phyloP scores from a whole-genome alignment of 2,888 invertebrate genomes.

The Archips crataeganus region DNA sequence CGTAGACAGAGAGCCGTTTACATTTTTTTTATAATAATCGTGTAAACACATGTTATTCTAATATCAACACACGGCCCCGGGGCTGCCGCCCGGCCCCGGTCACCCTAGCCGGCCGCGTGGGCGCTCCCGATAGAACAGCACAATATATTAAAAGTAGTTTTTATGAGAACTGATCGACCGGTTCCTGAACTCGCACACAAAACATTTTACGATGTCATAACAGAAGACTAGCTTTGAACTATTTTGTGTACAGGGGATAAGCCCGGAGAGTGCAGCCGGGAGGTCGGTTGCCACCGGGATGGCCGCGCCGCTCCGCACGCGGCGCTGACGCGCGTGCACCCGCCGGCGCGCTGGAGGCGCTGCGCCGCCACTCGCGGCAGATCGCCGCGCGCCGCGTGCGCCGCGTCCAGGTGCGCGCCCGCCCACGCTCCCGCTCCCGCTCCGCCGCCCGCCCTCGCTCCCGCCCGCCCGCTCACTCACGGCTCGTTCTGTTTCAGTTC shows the following conservation, averaged over 20 bases:
- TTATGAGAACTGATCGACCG: constrained; percentile 35
- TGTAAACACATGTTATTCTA: constrained; percentile 35
- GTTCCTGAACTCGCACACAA: constrained; percentile 43
- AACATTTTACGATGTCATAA: constrained; percentile 58
- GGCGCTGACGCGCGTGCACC: constrained; percentile 36
- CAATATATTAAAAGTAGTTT: constrained; percentile 32
- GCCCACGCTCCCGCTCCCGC: constrained; percentile 53
- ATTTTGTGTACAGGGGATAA: constrained; percentile 46
- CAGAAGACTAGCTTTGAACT: constrained; percentile 59
- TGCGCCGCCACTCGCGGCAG: constrained; percentile 94
- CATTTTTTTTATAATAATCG: constrained; percentile 29
- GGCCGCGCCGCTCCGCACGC: constrained; percentile 16
- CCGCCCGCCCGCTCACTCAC: constrained; percentile 29
- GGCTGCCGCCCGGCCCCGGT: constrained; percentile 8
- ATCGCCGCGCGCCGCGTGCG: constrained; percentile 92
- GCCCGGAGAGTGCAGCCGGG: constrained; percentile 38
- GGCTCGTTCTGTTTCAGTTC: constrained; percentile 72
- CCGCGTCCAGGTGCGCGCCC: constrained; percentile 91
- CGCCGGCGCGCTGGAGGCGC: constrained; percentile 88
- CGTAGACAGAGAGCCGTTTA: constrained; percentile 23
- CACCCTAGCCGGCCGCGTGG: constrained; percentile 16
- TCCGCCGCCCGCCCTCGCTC: constrained; percentile 40
- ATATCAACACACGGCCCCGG: constrained; percentile 21
- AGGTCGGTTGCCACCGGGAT: constrained; percentile 30
- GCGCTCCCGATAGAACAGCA: constrained; percentile 3